phyloP scores from a whole-genome alignment of 2,113 vertebrate genomes.

The Pseudopodoces humilis region DNA sequence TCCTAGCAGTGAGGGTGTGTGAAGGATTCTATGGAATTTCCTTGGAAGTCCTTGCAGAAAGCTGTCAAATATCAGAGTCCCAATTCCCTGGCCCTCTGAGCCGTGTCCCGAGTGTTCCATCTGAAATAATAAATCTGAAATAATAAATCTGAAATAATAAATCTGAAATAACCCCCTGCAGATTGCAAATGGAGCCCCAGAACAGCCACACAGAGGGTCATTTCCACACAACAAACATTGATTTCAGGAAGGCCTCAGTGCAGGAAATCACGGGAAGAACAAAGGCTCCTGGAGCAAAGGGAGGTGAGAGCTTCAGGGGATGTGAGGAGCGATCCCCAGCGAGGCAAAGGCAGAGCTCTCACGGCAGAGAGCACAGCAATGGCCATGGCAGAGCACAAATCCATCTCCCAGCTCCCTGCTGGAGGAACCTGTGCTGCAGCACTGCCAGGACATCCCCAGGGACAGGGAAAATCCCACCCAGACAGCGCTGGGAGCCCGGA shows the following conservation, averaged over 20 bases:
- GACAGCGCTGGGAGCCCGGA: no score
- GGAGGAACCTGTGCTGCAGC: no score
- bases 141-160: no score
- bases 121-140: no score
- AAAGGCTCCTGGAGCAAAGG: not conserved
- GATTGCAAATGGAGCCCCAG: not conserved
- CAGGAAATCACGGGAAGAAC: not conserved
- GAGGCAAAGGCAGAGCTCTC: no score
- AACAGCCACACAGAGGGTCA: not conserved
- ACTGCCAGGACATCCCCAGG: no score
- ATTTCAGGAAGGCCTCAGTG: not conserved
- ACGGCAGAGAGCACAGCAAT: no score
- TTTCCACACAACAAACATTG: not conserved
- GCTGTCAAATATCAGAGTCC: not conserved
- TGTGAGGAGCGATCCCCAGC: no score
- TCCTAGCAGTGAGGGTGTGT: rapidly evolving
- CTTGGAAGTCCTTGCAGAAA: not conserved
- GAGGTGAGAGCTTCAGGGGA: no score
- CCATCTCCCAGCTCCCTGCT: no score
- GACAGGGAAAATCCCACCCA: no score
- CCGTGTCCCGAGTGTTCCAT: not conserved
- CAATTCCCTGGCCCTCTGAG: not conserved
- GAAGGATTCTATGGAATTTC: not conserved
- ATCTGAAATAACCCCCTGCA: not conserved
- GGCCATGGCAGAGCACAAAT: no score